Conservation (phyloP, 92 coral and sea anemone genomes). For the Epizoanthus illoricatus region DNA sequence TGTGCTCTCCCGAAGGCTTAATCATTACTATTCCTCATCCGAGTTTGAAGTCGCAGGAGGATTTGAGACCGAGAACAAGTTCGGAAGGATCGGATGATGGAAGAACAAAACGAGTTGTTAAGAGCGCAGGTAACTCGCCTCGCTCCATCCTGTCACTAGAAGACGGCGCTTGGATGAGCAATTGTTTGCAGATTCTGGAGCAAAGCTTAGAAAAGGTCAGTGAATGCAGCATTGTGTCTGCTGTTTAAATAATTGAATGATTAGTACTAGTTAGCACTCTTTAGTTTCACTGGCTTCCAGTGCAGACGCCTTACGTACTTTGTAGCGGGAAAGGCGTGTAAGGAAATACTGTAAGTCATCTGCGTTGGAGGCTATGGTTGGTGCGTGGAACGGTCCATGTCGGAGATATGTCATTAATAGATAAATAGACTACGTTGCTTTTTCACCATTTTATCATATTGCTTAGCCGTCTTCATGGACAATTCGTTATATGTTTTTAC, state of each 20-base stretch:
- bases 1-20: slow-evolving; percentile 70
- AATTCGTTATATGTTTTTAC: too few relatives aligned
- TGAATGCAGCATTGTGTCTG: neutral
- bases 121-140: slow-evolving; percentile 31
- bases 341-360: too few relatives aligned
- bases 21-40: slow-evolving; percentile 64
- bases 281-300: too few relatives aligned
- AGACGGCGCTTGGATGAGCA: slow-evolving; percentile 38
- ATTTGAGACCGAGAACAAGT: neutral
- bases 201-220: slow-evolving; percentile 35
- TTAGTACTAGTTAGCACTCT: neutral
- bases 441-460: too few relatives aligned
- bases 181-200: slow-evolving; percentile 31
- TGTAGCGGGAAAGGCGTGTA: too few relatives aligned
- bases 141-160: slow-evolving; percentile 7
- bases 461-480: too few relatives aligned
- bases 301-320: too few relatives aligned
- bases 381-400: too few relatives aligned
- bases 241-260: neutral
- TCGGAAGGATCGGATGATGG: neutral
- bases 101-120: neutral
- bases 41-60: neutral
- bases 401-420: too few relatives aligned
- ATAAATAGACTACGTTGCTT: too few relatives aligned
- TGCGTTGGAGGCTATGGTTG: too few relatives aligned